A percentile compares a stretch with the other conserved stretches of the same genome.
phyloP scores from a whole-genome alignment of 2,888 invertebrate species.

The Teleogryllus oceanicus region DNA sequence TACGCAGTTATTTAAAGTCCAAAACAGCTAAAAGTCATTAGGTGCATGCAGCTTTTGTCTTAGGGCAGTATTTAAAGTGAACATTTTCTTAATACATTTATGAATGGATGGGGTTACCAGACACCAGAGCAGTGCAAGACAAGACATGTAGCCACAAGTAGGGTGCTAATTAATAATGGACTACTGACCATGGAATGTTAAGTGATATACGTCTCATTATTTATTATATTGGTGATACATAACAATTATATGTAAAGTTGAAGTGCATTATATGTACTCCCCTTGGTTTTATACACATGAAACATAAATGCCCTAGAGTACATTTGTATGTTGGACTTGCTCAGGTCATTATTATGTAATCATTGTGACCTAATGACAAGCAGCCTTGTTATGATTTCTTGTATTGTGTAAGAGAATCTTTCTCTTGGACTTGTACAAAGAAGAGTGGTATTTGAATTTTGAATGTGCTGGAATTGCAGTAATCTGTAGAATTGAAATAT shows the following conservation, averaged over 20 bases:
- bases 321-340: conserved; percentile 1
- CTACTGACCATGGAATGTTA: neutral
- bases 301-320: neutral
- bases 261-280: neutral
- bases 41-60: conserved; percentile 33
- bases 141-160: neutral
- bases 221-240: neutral
- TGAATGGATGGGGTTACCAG: neutral
- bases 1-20: neutral
- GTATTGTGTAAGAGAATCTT: neutral
- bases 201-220: neutral
- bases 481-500: neutral
- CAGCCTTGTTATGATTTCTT: conserved; percentile 2
- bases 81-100: neutral
- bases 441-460: conserved; percentile 4
- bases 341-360: neutral
- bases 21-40: conserved; percentile 22
- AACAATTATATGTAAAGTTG: neutral
- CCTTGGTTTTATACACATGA: neutral
- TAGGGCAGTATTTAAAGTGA: conserved; percentile 22
- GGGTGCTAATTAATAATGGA: neutral
- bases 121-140: conserved; percentile 4
- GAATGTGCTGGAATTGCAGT: neutral
- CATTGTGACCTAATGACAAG: neutral
- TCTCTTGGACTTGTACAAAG: conserved; percentile 6